Conservation (phyloP, 2,797 vertebrate species). For the Mastacembelus armatus region DNA sequence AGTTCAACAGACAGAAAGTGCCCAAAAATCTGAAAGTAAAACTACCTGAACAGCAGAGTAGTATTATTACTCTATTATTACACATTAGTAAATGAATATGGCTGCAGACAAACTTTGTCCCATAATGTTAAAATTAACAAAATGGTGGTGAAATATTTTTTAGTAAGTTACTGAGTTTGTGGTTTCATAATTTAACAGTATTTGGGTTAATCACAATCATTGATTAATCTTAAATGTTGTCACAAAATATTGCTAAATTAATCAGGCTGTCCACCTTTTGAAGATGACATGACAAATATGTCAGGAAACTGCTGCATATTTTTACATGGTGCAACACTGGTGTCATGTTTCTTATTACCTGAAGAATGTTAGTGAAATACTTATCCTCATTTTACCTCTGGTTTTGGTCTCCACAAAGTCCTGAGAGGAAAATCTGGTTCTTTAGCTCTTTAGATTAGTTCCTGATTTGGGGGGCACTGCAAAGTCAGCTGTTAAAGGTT, state of each 20-base stretch:
- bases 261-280: no score
- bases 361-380: background rate
- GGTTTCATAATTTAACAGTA: no score
- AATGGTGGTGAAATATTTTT: background rate
- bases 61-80: no score
- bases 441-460: background rate
- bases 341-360: background rate
- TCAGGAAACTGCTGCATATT: no score
- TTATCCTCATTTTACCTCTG: background rate
- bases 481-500: no score
- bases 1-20: constrained; percentile 8
- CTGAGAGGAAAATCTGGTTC: background rate
- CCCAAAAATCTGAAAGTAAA: background rate
- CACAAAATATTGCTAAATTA: no score
- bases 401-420: background rate
- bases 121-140: background rate
- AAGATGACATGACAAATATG: no score
- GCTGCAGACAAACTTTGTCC: background rate
- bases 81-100: background rate
- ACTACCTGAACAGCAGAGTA: background rate
- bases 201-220: no score
- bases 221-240: no score
- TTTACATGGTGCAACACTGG: no score
- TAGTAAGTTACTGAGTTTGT: no score
- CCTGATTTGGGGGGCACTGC: no score